Base-by-base conservation (phyloP, 2,888 invertebrate genomes). In the Autographa gamma region DNA sequence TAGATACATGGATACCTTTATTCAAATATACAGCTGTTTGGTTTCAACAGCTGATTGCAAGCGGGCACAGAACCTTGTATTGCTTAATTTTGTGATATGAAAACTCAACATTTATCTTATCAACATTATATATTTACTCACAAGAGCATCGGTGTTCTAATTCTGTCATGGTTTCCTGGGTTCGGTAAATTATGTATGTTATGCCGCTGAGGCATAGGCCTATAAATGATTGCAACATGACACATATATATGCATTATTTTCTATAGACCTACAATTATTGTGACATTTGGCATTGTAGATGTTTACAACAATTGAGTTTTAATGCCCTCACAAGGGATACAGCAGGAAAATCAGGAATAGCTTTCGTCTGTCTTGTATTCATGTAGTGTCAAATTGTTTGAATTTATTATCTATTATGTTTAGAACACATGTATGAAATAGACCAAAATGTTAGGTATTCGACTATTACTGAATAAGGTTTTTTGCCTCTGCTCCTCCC, bases 61-160 rank as follows among this genome's bases (percentile, higher is more conserved):
- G 62, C 56, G 14, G 56, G n/a, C 25, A 62, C 60, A 71, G 61
- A 71, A 63, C 63, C 61, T 80, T 66, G 41, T 43, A 48, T 59
- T 77, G 59, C 54, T 25, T 68, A 73, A 76, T 76, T 62, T 25
- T 60, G 34, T 65, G 25, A 63, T 69, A 73, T 69, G 54, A 71
- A 73, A 38, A 65, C 25, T 58, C n/a, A 19, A 58, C 34, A 25
- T 60, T 69, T 77, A 72, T 72, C 69, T 81, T 81, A 79, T 81
- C 78, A 67, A 60, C 60, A 31, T 68, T 18, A 61, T 60, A 63
- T 71, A 72, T 60, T 59, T 64, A 56, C 52, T 64, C 71, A 65
- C 66, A 66, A 65, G 34, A 63, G 60, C 69, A 66, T 63, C 59
- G 32, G 14, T 78, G 66, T 6, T 64, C 71, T 70, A 69, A 59